Evolutionary conservation across 2,888 invertebrate genomes (phyloP).

Genomic region (Drosophila cracens): DNA sequence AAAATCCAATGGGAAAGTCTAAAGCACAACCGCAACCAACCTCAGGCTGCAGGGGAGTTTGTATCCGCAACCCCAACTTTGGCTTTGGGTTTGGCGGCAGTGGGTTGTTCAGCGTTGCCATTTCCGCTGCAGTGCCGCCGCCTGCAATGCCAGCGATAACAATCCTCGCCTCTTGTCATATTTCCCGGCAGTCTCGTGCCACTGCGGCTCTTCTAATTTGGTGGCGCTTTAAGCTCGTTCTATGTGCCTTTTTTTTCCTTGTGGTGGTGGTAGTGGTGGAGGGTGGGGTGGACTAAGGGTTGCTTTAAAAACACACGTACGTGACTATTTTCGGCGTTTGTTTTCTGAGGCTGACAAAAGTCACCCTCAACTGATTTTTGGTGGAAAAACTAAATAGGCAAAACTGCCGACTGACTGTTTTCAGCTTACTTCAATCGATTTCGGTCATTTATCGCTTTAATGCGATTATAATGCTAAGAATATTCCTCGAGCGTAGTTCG

Average conservation of each 20-base stretch:
- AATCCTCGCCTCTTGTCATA: slow-evolving; percentile 64
- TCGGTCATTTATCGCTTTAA: slow-evolving; percentile 74
- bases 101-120: slow-evolving; percentile 41
- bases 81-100: background rate
- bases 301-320: slow-evolving; percentile 69
- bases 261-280: background rate
- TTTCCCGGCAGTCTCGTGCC: slow-evolving; percentile 48
- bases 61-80: background rate
- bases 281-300: slow-evolving; percentile 58
- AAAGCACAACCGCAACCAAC: slow-evolving; percentile 16
- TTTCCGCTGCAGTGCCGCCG: slow-evolving; percentile 61
- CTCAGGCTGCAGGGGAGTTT: slow-evolving; percentile 3
- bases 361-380: slow-evolving; percentile 62
- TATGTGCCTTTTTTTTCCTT: slow-evolving; percentile 15
- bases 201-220: slow-evolving; percentile 62
- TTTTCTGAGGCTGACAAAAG: slow-evolving; percentile 60
- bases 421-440: slow-evolving; percentile 64
- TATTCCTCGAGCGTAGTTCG: slow-evolving; percentile 47
- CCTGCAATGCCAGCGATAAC: slow-evolving; percentile 63
- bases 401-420: slow-evolving; percentile 58
- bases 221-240: slow-evolving; percentile 67
- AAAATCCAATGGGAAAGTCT: slow-evolving; percentile 15
- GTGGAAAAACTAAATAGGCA: slow-evolving; percentile 66
- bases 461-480: slow-evolving; percentile 76
- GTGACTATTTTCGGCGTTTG: slow-evolving; percentile 56